Conservation (phyloP, 1,140 invertebrate species). For the Octopus sinensis region DNA sequence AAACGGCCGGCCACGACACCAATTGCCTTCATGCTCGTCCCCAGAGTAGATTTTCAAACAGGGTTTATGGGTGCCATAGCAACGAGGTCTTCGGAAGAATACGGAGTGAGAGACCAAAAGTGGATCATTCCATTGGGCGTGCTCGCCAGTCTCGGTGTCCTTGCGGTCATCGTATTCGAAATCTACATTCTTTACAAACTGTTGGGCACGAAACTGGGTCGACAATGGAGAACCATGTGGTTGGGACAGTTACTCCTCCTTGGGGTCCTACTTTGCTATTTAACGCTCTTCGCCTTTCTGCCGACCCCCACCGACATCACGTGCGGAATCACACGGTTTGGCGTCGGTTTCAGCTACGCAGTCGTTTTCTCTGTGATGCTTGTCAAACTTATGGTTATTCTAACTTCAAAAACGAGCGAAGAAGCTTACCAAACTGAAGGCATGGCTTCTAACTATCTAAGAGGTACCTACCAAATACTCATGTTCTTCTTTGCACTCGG, state of each 20-base stretch:
- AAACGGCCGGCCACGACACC: not conserved
- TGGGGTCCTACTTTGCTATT: constrained; percentile 79
- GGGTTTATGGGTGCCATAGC: constrained; percentile 29
- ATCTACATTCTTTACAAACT: constrained; percentile 86
- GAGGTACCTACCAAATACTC: constrained; percentile 84
- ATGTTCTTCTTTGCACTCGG: constrained; percentile 74
- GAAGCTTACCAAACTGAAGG: constrained; percentile 39
- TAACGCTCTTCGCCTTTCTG: constrained; percentile 75
- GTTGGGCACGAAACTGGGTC: constrained; percentile 74
- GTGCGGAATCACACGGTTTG: constrained; percentile 79
- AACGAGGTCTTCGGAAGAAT: constrained; percentile 23
- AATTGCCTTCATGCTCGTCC: constrained; percentile 23
- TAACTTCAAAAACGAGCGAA: constrained; percentile 66
- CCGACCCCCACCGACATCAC: constrained; percentile 73
- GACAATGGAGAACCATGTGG: constrained; percentile 72
- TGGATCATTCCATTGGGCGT: constrained; percentile 84
- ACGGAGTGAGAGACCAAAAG: constrained; percentile 37
- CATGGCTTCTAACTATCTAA: constrained; percentile 87
- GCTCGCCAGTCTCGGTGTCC: constrained; percentile 73
- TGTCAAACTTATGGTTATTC: constrained; percentile 89
- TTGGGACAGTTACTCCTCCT: constrained; percentile 85
- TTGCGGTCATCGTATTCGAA: constrained; percentile 79
- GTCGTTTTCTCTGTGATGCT: constrained; percentile 87
- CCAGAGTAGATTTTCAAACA: constrained; percentile 34
- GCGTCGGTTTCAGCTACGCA: constrained; percentile 80